Evolutionary conservation across 2,113 vertebrate genomes (phyloP).

Genomic region (Polypterus bichir): DNA sequence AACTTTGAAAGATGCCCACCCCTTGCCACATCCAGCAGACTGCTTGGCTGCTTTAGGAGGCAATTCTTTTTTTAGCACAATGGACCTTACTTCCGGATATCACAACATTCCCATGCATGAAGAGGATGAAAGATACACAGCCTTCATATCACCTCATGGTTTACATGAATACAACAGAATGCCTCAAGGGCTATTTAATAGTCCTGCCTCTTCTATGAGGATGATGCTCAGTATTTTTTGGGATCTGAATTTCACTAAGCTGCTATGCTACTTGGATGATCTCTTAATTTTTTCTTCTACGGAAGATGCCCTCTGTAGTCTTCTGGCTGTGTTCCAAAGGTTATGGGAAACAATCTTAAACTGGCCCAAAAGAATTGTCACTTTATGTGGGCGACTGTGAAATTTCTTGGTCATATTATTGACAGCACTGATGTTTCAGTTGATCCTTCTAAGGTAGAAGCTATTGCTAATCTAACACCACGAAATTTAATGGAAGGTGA

Average conservation of each 20-base stretch:
- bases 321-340: conserved; percentile 8
- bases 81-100: conserved; percentile 12
- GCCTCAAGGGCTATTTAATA: conserved; percentile 11
- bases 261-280: conserved; percentile 14
- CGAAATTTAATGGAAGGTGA: conserved; percentile 2
- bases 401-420: conserved; percentile 9
- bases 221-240: conserved; percentile 10
- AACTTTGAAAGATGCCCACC: conserved; percentile 12
- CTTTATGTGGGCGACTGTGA: conserved; percentile 3
- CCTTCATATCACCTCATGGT: conserved; percentile 7
- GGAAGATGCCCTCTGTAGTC: conserved; percentile 1
- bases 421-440: conserved; percentile 9
- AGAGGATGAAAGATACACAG: conserved; percentile 13
- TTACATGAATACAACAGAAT: conserved; percentile 9
- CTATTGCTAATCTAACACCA: conserved; percentile 1
- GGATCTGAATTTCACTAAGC: conserved; percentile 8
- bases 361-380: conserved; percentile 12
- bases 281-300: conserved; percentile 3
- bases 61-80: conserved; percentile 12
- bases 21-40: conserved; percentile 13
- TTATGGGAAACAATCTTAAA: conserved; percentile 9
- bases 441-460: conserved; percentile 12
- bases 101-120: conserved; percentile 16
- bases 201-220: conserved; percentile 4
- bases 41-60: conserved; percentile 12